Evolutionary conservation across 2,888 invertebrate species (phyloP), one percentile per base, ranked within the genome.

Genomic region (Julus scandinavius): DNA sequence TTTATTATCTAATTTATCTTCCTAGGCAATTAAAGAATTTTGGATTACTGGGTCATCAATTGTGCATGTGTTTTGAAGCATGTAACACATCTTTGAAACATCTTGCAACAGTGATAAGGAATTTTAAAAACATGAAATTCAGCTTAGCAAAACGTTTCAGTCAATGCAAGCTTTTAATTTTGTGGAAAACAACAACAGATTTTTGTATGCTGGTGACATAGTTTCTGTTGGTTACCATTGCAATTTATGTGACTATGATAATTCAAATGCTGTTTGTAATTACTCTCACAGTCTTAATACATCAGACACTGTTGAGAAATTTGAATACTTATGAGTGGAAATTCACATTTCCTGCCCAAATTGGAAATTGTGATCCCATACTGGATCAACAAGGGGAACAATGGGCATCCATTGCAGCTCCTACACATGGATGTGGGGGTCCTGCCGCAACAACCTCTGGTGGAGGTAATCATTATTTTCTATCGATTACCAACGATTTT

Each of bases 61-160:
- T 40, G 85, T 85, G 85, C 40, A 85, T 85, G 85, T 40, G 85
- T 7, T 85, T 85, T 40, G 85, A 85, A 40, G 40, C 85, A 3
- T 38, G 85, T 2, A 40, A 85, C 40, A 40, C 85, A 38, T 20
- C 45, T 50, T 85, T 85, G 1, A 50, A 85, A 2, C 45, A 85
- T 5, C 20, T 85, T 6, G 50, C 85, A 11, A 13, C 85, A 6
- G 85, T 85, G 9, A 85, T 85, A 20, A 85, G 85, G 9, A 85
- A 85, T 85, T 85, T 85, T 9, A 85, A 85, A 40, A 85, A 40
- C 40, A 85, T 85, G 20, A 29, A 72, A 72, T 72, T 9, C 29
- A 72, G 72, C 9, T 20, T 72, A 72, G 72, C 29, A 11, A 72
- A 20, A 9, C 20, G 72, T 29, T 72, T 72, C 29, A 72, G 29